phyloP scores from a whole-genome alignment of 2,113 vertebrate species.

The Syngnathoides biaculeatus region DNA sequence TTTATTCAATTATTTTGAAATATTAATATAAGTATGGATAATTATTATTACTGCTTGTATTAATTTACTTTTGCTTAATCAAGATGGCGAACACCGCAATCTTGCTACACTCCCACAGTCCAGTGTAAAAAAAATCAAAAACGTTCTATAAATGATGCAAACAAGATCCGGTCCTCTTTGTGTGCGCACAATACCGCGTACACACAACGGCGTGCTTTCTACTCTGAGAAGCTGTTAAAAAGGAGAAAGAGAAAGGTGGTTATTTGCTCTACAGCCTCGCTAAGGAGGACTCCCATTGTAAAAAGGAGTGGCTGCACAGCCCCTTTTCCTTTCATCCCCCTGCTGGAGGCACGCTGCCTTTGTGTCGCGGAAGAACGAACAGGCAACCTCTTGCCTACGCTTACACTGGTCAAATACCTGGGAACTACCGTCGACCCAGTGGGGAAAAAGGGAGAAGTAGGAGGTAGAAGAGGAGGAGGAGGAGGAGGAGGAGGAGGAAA shows the following conservation, averaged over 20 bases:
- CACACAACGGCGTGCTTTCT: slow-evolving; percentile 13
- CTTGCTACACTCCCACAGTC: background rate
- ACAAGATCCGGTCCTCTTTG: slow-evolving; percentile 20
- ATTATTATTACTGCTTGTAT: background rate
- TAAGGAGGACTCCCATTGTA: slow-evolving; percentile 70
- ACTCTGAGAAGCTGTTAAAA: slow-evolving; percentile 38
- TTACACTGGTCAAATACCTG: slow-evolving; percentile 64
- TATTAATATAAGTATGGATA: too few species aligned
- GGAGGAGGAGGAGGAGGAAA: slow-evolving; percentile 23
- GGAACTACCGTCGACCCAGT: slow-evolving; percentile 63
- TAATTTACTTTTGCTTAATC: background rate
- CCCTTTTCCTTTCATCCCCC: slow-evolving; percentile 69
- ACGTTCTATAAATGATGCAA: background rate
- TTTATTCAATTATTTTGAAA: background rate
- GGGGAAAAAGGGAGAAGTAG: slow-evolving; percentile 53
- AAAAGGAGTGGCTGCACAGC: slow-evolving; percentile 67
- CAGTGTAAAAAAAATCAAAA: background rate
- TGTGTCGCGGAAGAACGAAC: slow-evolving; percentile 66
- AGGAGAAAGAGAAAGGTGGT: slow-evolving; percentile 49
- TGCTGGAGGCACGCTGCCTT: slow-evolving; percentile 60
- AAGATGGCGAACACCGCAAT: background rate
- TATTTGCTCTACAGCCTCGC: slow-evolving; percentile 70
- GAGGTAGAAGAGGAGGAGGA: slow-evolving; percentile 20
- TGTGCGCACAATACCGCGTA: slow-evolving; percentile 7
- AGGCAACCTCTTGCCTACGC: slow-evolving; percentile 48